Conservation (phyloP, 1,140 invertebrate genomes). For the Metaphire vulgaris region DNA sequence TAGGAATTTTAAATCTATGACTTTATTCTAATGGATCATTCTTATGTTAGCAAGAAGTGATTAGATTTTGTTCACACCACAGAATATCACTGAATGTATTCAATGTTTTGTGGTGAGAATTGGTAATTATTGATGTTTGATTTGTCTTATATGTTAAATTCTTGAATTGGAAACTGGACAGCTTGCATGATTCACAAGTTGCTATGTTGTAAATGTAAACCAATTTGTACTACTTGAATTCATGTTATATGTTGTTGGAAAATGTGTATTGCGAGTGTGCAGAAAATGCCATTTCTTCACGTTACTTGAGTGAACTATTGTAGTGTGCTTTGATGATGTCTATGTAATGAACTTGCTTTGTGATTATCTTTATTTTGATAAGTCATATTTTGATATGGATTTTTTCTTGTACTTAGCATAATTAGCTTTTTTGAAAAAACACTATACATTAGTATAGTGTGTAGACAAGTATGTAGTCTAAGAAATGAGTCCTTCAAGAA, state of each 20-base stretch:
- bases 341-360: background rate
- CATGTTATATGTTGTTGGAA: background rate
- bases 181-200: background rate
- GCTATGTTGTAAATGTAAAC: background rate
- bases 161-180: background rate
- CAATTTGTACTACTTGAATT: background rate
- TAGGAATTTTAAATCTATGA: background rate
- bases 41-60: background rate
- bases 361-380: background rate
- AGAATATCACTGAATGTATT: background rate
- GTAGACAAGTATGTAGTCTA: too few species aligned
- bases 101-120: background rate
- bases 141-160: background rate
- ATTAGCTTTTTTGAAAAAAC: too few species aligned
- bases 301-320: background rate
- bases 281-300: background rate
- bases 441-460: too few species aligned
- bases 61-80: background rate
- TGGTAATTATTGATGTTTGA: background rate
- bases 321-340: background rate
- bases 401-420: too few species aligned
- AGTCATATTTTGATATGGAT: slow-evolving; percentile 3
- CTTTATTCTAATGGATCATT: background rate
- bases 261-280: background rate
- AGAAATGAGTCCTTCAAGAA: too few species aligned